Evolutionary conservation across 2,113 vertebrate species (phyloP), one percentile per base, ranked within the genome.

Genomic region (Ctenodactylus gundi): DNA sequence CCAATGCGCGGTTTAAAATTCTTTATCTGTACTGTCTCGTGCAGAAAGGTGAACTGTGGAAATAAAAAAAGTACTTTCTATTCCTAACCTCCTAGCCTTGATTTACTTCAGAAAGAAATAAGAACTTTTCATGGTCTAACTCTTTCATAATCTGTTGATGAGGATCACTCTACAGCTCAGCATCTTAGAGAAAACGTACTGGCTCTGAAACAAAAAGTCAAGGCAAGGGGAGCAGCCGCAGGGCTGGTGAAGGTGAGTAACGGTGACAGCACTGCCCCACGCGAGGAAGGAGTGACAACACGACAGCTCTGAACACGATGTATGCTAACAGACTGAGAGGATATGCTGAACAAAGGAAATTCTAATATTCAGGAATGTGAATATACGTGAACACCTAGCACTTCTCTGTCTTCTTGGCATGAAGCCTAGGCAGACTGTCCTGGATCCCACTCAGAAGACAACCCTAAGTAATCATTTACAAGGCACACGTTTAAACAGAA

Each of bases 101-200:
- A 88, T 46, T 95, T 76, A 91, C 36, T 89, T 81, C 23, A 76
- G 25, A 87, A 91, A 95, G 60, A 75, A 93, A 92, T n/a, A 44
- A 60, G 55, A 60, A 14, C 15, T 80, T 85, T 75, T 73, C 67
- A 46, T 73, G 39, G 44, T 81, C 57, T 78, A 93, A 5, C 70
- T 80, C 27, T 94, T 67, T 29, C 46, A 81, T 68, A 76, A 88
- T 27, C 55, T 96, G 49, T 53, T 93, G 49, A 89, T 82, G 41
- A 91, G 51, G 41, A 72, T 65, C 60, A 90, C 44, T 39, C 9
- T 6, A 72, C 39, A 84, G 62, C 60, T 67, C 62, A 77, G 49
- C 2, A 51, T 53, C 41, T 90, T 75, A 11, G 67, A 25, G 84
- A 89, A 92, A 91, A 92, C 49, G 73, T 70, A 80, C n/a, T 89